Evolutionary conservation across 2,888 invertebrate species (phyloP).

Genomic region (Rhodophaea formosa): DNA sequence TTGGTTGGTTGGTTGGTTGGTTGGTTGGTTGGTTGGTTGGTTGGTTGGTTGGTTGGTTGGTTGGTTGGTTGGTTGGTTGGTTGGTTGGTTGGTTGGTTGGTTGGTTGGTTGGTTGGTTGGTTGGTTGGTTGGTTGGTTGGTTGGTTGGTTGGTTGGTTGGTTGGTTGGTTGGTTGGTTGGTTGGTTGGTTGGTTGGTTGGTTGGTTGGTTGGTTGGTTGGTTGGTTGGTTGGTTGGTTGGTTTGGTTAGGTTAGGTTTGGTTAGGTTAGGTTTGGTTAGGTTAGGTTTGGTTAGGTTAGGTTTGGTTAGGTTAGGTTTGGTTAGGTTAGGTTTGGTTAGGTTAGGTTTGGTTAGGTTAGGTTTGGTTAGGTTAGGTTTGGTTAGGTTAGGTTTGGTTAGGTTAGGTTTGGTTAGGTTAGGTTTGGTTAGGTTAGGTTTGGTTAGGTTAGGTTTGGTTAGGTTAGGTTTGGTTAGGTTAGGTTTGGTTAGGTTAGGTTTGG

Average conservation of each 20-base stretch:
- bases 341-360: constrained; percentile 26
- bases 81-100: too few species aligned
- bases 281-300: constrained; percentile 27
- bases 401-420: constrained; percentile 27
- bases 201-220: constrained; percentile 26
- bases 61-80: too few species aligned
- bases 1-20: too few species aligned
- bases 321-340: constrained; percentile 25
- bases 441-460: constrained; percentile 29
- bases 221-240: constrained; percentile 19
- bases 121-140: too few species aligned
- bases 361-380: constrained; percentile 25
- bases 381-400: constrained; percentile 24
- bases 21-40: too few species aligned
- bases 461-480: constrained; percentile 27
- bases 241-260: constrained; percentile 27
- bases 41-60: too few species aligned
- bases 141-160: too few species aligned
- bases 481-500: constrained; percentile 22
- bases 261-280: constrained; percentile 26
- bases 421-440: constrained; percentile 28
- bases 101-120: too few species aligned
- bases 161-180: constrained; percentile 27
- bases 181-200: constrained; percentile 25
- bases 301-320: constrained; percentile 27